These are phyloP conservation scores for Zophobas morio DNA, from an alignment of 1,140 invertebrate species.

Conservation along the genomic window DNA sequence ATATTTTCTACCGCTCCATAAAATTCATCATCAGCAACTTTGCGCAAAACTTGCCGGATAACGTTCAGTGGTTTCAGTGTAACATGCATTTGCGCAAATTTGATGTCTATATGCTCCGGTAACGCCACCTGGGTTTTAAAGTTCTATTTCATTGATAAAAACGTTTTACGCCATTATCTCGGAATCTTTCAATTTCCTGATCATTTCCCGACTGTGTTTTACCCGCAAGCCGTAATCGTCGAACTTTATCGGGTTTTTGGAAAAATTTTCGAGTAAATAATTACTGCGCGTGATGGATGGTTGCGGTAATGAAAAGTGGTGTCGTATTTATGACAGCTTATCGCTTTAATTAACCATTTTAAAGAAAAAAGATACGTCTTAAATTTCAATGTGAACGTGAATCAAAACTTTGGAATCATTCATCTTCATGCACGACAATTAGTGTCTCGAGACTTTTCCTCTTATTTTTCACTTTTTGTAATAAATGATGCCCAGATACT, in stretches of 20 bases:
- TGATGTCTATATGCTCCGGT: too few relatives aligned
- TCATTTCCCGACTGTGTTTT: slow-evolving; percentile 10
- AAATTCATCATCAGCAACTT: background rate
- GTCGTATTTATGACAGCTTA: slow-evolving; percentile 39
- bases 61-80: background rate
- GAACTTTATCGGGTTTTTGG: background rate
- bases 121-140: background rate
- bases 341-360: slow-evolving; percentile 39
- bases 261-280: background rate
- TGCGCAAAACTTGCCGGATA: background rate
- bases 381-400: slow-evolving; percentile 39
- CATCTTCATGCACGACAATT: slow-evolving; percentile 61
- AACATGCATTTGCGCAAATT: background rate
- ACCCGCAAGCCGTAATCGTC: background rate
- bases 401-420: slow-evolving; percentile 51
- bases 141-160: background rate
- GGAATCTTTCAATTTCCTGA: slow-evolving; percentile 35
- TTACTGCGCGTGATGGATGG: slow-evolving; percentile 6
- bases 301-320: slow-evolving; percentile 1
- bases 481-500: slow-evolving; percentile 56
- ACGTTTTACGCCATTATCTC: slow-evolving; percentile 2
- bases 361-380: slow-evolving; percentile 23
- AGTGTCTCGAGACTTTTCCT: slow-evolving; percentile 60
- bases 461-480: slow-evolving; percentile 60
- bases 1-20: background rate